Percentiles rank a stretch among this genome's conserved stretches.
phyloP scores from a whole-genome alignment of 2,888 invertebrate species.

The Heliconius ethilla region DNA sequence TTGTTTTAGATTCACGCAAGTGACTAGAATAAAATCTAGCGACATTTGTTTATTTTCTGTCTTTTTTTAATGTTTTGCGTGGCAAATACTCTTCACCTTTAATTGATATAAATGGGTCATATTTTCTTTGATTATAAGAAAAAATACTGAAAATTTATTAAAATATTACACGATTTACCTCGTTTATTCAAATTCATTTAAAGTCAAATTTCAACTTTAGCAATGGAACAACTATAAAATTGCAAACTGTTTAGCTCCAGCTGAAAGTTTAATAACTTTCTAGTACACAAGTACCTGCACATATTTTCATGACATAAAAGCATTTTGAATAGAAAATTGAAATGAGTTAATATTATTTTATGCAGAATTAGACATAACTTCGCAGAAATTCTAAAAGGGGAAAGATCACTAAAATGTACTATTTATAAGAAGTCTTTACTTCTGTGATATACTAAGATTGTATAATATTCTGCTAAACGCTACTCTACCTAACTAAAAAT shows the following conservation, averaged over 20 bases:
- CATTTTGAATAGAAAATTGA: too few species aligned
- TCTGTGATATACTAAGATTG: not conserved
- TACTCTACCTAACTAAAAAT: too few species aligned
- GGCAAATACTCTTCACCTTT: not conserved
- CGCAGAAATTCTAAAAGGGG: not conserved
- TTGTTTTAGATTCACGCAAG: conserved; percentile 4
- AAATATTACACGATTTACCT: not conserved
- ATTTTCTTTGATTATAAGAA: not conserved
- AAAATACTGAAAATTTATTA: not conserved
- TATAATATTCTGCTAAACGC: too few species aligned
- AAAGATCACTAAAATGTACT: not conserved
- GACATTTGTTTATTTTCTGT: not conserved
- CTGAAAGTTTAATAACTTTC: not conserved
- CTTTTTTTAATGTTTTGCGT: not conserved
- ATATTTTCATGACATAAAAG: not conserved
- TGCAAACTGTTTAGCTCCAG: not conserved
- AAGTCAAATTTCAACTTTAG: not conserved
- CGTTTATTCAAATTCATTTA: not conserved
- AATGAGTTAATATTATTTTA: too few species aligned
- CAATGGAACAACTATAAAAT: not conserved
- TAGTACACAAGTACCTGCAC: not conserved
- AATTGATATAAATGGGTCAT: not conserved
- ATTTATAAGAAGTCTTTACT: not conserved
- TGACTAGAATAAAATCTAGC: not conserved
- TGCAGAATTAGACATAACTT: not conserved